A percentile compares a stretch with the other conserved stretches of the same genome.
phyloP scores from a whole-genome alignment of 2,113 vertebrate species.

The Melospiza melodia region DNA sequence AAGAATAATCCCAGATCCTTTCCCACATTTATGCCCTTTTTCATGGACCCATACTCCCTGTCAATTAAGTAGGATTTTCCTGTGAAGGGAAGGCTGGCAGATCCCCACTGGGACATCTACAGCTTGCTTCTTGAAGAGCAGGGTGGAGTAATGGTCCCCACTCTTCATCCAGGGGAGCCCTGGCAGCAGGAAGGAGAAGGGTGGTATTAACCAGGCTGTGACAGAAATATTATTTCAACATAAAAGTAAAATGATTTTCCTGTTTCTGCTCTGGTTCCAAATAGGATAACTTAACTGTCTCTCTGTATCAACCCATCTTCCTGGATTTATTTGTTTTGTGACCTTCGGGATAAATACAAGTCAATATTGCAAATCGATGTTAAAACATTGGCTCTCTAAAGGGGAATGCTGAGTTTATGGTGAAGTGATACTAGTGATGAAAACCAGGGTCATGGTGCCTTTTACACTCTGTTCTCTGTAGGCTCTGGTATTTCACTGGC shows the following conservation, averaged over 20 bases:
- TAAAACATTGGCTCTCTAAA: neutral
- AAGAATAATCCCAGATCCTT: neutral
- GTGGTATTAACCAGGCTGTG: neutral
- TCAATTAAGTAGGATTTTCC: neutral
- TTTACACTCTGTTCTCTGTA: neutral
- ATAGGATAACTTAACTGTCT: neutral
- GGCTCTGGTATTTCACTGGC: neutral
- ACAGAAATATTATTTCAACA: neutral
- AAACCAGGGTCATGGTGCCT: neutral
- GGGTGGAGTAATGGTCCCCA: neutral
- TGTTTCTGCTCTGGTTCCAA: neutral
- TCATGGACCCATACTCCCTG: neutral
- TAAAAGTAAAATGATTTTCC: neutral
- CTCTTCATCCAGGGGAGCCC: neutral
- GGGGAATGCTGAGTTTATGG: neutral
- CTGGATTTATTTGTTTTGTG: neutral
- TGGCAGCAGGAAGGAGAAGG: neutral
- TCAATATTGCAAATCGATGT: neutral
- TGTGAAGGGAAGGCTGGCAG: neutral
- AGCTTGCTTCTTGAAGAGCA: neutral
- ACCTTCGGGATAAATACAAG: neutral
- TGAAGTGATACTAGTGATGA: neutral
- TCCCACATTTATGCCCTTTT: neutral
- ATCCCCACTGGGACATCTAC: neutral
- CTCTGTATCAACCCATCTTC: neutral